A percentile compares a stretch with the other conserved stretches of the same genome.
These are phyloP conservation scores for Tachycineta bicolor DNA, from an alignment of 2,113 vertebrate genomes.

Conservation along the genomic window DNA sequence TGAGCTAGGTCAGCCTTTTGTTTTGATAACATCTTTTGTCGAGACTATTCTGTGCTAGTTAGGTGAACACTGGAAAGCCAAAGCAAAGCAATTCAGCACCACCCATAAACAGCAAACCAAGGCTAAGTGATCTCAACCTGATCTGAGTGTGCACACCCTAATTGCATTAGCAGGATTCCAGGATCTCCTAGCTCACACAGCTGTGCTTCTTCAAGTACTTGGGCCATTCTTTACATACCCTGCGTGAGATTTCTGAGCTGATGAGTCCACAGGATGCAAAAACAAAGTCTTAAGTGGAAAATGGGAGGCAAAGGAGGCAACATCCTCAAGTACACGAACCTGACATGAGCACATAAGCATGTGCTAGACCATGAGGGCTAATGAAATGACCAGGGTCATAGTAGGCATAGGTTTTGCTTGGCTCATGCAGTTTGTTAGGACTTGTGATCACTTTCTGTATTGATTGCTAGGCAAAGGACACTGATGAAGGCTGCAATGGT, in stretches of 20 bases:
- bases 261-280: background rate
- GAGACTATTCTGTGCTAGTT: background rate
- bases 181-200: background rate
- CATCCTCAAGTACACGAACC: background rate
- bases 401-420: background rate
- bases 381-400: background rate
- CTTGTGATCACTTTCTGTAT: background rate
- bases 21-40: background rate
- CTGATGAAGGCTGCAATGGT: background rate
- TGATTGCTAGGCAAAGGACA: background rate
- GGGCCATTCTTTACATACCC: rapidly evolving
- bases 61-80: background rate
- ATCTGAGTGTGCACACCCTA: background rate
- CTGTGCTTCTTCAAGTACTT: background rate
- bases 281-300: background rate
- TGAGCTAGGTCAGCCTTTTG: background rate
- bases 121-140: background rate
- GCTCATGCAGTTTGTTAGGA: background rate
- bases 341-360: background rate
- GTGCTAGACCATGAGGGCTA: background rate
- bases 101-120: background rate
- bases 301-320: background rate
- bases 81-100: background rate
- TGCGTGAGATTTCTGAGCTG: background rate
- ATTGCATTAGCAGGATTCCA: background rate